phyloP scores from a whole-genome alignment of 2,888 invertebrate species.

The Salpingus planirostris region DNA sequence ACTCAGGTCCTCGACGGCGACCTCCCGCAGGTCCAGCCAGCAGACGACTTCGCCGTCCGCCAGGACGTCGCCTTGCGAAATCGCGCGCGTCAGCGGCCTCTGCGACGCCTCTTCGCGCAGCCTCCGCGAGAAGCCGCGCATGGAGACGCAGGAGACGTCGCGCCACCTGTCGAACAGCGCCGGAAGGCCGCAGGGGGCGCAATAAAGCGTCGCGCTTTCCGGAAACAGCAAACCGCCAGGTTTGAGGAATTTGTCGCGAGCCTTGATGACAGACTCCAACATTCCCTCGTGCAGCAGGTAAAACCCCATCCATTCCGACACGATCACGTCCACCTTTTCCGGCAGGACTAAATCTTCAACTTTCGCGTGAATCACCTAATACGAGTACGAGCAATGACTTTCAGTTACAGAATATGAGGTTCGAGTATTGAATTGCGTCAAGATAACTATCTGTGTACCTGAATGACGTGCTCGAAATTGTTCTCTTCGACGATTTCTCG shows the following conservation, averaged over 20 bases:
- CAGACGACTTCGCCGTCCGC: conserved; percentile 55
- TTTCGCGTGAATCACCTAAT: conserved; percentile 63
- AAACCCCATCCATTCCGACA: conserved; percentile 99
- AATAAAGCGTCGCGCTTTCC: conserved; percentile 59
- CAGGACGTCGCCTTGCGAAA: conserved; percentile 52
- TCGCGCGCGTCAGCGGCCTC: conserved; percentile 56
- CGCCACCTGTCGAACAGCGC: conserved; percentile 65
- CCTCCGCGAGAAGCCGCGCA: conserved; percentile 56
- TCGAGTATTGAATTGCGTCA: conserved; percentile 2
- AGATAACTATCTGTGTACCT: conserved; percentile 45
- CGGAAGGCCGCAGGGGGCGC: conserved; percentile 55
- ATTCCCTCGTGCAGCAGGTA: conserved; percentile 92
- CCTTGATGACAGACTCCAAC: conserved; percentile 80
- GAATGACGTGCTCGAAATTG: conserved; percentile 53
- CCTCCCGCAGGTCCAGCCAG: conserved; percentile 60
- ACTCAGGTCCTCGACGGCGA: conserved; percentile 51
- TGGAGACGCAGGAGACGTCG: conserved; percentile 68
- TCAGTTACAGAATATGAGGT: conserved; percentile 13
- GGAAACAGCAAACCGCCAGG: conserved; percentile 68
- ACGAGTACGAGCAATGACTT: no score
- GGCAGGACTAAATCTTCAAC: conserved; percentile 70
- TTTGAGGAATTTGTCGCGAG: conserved; percentile 72
- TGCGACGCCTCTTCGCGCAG: conserved; percentile 53
- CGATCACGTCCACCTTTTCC: conserved; percentile 73
- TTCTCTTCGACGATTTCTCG: conserved; percentile 63